Evolutionary conservation across 2,888 invertebrate genomes (phyloP), one percentile per base, ranked within the genome.

Genomic region (Maniola hyperantus): DNA sequence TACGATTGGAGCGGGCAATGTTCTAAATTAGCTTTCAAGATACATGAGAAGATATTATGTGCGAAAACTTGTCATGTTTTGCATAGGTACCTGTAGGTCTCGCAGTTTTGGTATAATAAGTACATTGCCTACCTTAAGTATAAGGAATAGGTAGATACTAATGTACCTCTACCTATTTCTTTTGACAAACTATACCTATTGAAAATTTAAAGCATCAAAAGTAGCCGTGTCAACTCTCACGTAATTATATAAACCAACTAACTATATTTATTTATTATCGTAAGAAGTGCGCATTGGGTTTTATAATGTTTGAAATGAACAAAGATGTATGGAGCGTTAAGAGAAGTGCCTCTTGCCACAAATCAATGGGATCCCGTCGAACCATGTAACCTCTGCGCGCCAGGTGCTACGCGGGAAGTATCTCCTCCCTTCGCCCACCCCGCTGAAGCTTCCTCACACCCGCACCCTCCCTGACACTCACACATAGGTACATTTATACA

Each of bases 331-430:
- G 59, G 39, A 70, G 59, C 68, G 62, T 46, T 65, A 65, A 62
- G 65, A 67, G 48, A 63, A 82, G 78, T 81, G 80, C 81, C 82
- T 84, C 86, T 87, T 77, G 83, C 84, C 80, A 89, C 88, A 89
- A 91, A 89, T 90, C 90, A 89, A 88, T 89, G 87, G 79, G 86
- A 87, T 85, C 84, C 83, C 80, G 84, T 85, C 83, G 85, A 83
- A 79, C 76, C 79, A 83, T 82, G 87, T 85, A 87, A 83, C 87
- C 88, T 85, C 86, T 77, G 80, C 82, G 84, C 89, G 90, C 91
- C 91, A 91, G 91, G 91, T 91, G 91, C 89, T 90, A 84, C 82
- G 87, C 91, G 90, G 90, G 91, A 90, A 87, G 90, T 88, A 65
- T 72, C 75, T 77, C 80, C 78, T 72, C 74, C 72, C 77, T 75